phyloP scores from a whole-genome alignment of 2,113 vertebrate species.

The Podarcis cretensis region DNA sequence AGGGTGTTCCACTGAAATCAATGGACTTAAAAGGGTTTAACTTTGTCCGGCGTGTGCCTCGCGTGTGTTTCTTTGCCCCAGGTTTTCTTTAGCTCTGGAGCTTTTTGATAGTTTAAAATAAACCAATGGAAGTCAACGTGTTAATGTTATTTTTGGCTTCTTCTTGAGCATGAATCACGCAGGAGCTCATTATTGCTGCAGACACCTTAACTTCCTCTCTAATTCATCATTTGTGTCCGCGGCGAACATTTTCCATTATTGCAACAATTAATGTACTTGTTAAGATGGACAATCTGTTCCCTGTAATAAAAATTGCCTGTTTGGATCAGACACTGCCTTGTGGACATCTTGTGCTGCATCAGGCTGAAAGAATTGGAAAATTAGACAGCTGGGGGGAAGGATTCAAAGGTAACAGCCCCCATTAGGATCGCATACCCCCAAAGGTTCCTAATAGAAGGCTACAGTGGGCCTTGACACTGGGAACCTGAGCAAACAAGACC shows the following conservation, averaged over 20 bases:
- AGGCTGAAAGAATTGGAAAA: not conserved
- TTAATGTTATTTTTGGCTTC: slow-evolving; percentile 46
- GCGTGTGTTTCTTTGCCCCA: not conserved
- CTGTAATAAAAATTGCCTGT: not conserved
- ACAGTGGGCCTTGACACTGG: not conserved
- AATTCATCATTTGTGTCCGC: not conserved
- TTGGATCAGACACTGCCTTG: not conserved
- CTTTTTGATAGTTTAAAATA: slow-evolving; percentile 42
- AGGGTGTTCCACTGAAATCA: not conserved
- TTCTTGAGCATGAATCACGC: slow-evolving; percentile 40
- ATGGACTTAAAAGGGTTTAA: not conserved
- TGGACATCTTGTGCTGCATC: not conserved
- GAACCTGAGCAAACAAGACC: not conserved
- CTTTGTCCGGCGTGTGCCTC: not conserved
- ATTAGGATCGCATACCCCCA: not conserved
- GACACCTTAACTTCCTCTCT: slow-evolving; percentile 26
- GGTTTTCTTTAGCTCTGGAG: slow-evolving; percentile 46
- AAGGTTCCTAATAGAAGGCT: not conserved
- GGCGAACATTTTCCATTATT: slow-evolving; percentile 42
- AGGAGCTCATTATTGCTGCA: slow-evolving; percentile 44
- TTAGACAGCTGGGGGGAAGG: not conserved
- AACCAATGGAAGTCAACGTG: slow-evolving; percentile 23
- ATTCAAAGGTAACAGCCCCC: not conserved
- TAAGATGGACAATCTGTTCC: slow-evolving; percentile 8
- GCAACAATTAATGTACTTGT: slow-evolving; percentile 26